Percentiles rank a stretch among this genome's conserved stretches.
phyloP scores from a whole-genome alignment of 2,113 vertebrate genomes.

The Actinemys pallida region DNA sequence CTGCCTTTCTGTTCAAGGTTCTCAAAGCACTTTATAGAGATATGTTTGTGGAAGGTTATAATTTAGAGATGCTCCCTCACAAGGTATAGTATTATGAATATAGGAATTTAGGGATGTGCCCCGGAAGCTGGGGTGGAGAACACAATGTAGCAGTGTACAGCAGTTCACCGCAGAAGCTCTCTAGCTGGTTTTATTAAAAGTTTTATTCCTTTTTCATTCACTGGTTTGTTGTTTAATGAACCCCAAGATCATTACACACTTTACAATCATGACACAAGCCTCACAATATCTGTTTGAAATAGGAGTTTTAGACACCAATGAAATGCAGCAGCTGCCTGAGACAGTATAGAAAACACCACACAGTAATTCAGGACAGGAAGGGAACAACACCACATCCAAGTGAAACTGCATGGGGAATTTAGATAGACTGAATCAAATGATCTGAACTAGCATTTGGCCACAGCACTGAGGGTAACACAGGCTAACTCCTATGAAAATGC shows the following conservation, averaged over 20 bases:
- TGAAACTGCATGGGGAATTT: neutral
- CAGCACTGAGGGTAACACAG: neutral
- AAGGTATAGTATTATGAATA: neutral
- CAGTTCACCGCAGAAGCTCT: neutral
- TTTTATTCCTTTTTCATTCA: neutral
- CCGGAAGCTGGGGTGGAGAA: neutral
- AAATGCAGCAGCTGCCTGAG: rapidly evolving
- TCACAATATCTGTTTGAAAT: neutral
- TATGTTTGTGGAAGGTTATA: neutral
- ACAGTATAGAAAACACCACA: neutral
- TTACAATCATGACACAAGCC: rapidly evolving
- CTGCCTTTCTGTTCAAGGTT: neutral
- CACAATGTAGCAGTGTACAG: neutral
- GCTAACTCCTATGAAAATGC: neutral
- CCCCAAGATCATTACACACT: neutral
- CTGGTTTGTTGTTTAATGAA: neutral
- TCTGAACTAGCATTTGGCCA: neutral
- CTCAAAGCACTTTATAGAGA: neutral
- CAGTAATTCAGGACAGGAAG: neutral
- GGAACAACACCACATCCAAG: neutral
- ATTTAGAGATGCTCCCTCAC: neutral
- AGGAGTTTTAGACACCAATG: neutral
- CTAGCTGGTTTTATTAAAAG: neutral
- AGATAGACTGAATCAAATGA: neutral
- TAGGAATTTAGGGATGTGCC: neutral